A percentile compares a stretch with the other conserved stretches of the same genome.
Conservation (phyloP, 2,797 vertebrate species). For the Bovichtus diacanthus region DNA sequence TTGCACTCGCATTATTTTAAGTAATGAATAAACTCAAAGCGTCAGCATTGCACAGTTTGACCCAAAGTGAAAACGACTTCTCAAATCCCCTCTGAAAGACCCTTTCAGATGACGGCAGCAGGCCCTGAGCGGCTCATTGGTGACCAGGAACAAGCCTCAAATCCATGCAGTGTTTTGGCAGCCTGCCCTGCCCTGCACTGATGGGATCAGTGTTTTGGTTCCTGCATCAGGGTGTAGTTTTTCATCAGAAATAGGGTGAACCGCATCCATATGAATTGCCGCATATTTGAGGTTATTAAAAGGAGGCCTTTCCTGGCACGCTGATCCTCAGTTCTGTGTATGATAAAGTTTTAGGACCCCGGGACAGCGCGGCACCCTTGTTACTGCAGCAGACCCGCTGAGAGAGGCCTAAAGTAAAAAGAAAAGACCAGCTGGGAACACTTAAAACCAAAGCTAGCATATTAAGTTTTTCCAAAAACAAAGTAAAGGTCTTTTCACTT, state of each 20-base stretch:
- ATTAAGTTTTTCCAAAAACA: conserved; percentile 71
- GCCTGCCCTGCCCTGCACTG: conserved; percentile 5
- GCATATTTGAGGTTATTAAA: conserved; percentile 66
- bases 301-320: conserved; percentile 55
- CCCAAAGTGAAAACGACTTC: conserved; percentile 21
- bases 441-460: conserved; percentile 74
- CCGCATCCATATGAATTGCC: conserved; percentile 59
- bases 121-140: conserved; percentile 19
- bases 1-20: conserved; percentile 25
- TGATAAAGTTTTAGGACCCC: conserved; percentile 70
- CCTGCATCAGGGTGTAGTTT: conserved; percentile 52
- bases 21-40: conserved; percentile 40
- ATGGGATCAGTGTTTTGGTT: conserved; percentile 58
- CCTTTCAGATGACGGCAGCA: conserved; percentile 30
- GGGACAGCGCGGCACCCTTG: conserved; percentile 66
- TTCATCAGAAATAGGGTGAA: conserved; percentile 56
- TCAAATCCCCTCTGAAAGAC: conserved; percentile 45
- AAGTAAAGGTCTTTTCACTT: conserved; percentile 72
- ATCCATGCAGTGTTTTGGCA: conserved; percentile 50
- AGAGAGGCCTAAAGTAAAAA: conserved; percentile 67
- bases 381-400: conserved; percentile 73
- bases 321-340: conserved; percentile 52
- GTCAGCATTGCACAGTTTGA: conserved; percentile 39
- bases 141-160: conserved; percentile 37
- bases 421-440: conserved; percentile 76